These are phyloP conservation scores for Macropis europaea DNA, from an alignment of 2,888 invertebrate species.

Conservation along the genomic window DNA sequence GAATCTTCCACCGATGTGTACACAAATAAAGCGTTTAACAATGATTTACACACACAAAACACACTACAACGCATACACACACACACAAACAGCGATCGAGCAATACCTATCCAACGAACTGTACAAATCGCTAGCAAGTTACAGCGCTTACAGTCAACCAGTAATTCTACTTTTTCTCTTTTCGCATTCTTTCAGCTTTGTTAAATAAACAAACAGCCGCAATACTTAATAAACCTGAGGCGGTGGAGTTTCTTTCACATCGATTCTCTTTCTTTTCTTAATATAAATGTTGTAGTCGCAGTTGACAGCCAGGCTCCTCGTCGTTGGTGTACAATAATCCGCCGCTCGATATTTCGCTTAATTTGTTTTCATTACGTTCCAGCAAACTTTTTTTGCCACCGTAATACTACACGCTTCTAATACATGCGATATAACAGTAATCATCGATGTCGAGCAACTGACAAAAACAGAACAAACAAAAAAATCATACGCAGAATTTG, in stretches of 20 bases:
- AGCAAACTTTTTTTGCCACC: constrained; percentile 32
- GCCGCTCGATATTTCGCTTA: constrained; percentile 45
- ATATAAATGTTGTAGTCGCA: constrained; percentile 43
- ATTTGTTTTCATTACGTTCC: constrained; percentile 50
- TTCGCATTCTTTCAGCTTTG: constrained; percentile 52
- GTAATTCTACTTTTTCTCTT: constrained; percentile 24
- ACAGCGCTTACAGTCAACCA: constrained; percentile 36
- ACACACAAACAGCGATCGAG: background rate
- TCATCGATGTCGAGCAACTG: constrained; percentile 27
- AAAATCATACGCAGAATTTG: constrained; percentile 37
- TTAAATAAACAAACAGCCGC: constrained; percentile 23
- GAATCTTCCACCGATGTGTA: background rate
- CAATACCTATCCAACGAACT: background rate
- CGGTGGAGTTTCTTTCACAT: constrained; percentile 18
- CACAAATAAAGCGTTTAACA: constrained; percentile 11
- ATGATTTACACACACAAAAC: constrained; percentile 17
- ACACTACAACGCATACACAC: background rate
- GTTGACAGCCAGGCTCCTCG: constrained; percentile 33
- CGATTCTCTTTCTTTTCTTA: background rate
- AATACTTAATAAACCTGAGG: background rate
- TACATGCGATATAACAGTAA: constrained; percentile 50
- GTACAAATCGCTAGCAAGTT: constrained; percentile 12
- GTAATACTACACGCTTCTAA: constrained; percentile 53
- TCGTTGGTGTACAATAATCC: constrained; percentile 43
- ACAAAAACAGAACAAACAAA: too few species aligned